phyloP scores from a whole-genome alignment of 2,113 vertebrate genomes.

The Chrysochloris asiatica region DNA sequence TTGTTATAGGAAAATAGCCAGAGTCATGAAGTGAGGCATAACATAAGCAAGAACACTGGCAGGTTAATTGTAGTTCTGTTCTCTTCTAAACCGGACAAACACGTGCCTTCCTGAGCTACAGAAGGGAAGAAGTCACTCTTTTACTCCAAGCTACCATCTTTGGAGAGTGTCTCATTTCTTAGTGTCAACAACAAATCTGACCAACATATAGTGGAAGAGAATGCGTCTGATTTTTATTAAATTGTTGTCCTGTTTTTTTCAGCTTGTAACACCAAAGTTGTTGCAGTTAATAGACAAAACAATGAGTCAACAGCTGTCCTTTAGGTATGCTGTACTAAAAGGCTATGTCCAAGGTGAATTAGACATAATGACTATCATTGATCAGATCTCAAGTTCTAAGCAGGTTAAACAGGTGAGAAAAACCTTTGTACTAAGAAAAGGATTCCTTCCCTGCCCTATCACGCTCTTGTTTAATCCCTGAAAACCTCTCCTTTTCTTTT shows the following conservation, averaged over 20 bases:
- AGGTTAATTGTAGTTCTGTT: not conserved
- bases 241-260: slow-evolving; percentile 44
- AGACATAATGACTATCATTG: slow-evolving; percentile 78
- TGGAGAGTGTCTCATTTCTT: not conserved
- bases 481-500: not conserved
- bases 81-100: too few species aligned
- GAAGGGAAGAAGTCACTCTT: too few species aligned
- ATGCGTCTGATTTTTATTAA: slow-evolving; percentile 1
- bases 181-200: not conserved
- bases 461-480: not conserved
- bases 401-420: slow-evolving; percentile 77
- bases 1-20: not conserved
- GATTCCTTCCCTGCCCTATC: not conserved
- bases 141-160: not conserved
- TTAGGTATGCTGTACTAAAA: slow-evolving; percentile 80
- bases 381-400: slow-evolving; percentile 79
- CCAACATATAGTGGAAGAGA: not conserved
- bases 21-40: not conserved
- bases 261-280: slow-evolving; percentile 79
- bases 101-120: too few species aligned
- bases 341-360: slow-evolving; percentile 82
- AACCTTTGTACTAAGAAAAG: not conserved
- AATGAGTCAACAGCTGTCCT: slow-evolving; percentile 78
- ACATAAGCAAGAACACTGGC: not conserved
- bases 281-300: slow-evolving; percentile 75